A percentile compares a stretch with the other conserved stretches of the same genome.
Evolutionary conservation across 2,888 invertebrate genomes (phyloP).

Genomic region (Amorpha juglandis): DNA sequence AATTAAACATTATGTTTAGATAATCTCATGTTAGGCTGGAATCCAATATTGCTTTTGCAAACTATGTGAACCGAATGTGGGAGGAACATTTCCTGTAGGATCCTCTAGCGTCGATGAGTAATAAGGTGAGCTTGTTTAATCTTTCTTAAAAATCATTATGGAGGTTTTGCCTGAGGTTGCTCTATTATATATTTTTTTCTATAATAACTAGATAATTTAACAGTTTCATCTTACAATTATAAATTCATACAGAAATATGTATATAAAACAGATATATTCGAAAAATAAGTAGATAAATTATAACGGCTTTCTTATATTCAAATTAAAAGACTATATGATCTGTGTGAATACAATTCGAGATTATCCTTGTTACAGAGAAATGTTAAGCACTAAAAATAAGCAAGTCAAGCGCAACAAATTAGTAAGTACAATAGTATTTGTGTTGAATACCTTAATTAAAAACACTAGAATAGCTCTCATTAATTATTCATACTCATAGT

Average conservation of each 20-base stretch:
- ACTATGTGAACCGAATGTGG: background rate
- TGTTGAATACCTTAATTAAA: background rate
- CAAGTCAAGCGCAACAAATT: slow-evolving; percentile 20
- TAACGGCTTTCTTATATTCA: too few relatives aligned
- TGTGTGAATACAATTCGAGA: background rate
- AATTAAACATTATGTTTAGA: background rate
- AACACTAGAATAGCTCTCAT: background rate
- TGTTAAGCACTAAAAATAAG: slow-evolving; percentile 10
- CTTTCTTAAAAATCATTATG: background rate
- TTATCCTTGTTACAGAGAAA: slow-evolving; percentile 12
- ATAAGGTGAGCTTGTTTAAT: slow-evolving; percentile 1
- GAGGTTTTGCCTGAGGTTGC: background rate
- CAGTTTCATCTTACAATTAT: too few relatives aligned
- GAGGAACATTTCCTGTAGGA: background rate
- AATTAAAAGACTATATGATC: too few relatives aligned
- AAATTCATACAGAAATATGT: too few relatives aligned
- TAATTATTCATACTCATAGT: slow-evolving; percentile 37
- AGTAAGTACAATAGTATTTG: slow-evolving; percentile 5
- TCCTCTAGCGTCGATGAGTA: background rate
- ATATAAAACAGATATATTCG: too few relatives aligned
- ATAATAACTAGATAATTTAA: too few relatives aligned
- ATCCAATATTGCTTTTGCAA: background rate
- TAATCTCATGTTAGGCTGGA: background rate
- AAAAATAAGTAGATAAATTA: too few relatives aligned
- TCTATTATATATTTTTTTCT: background rate